Base-by-base conservation (phyloP, 1,140 invertebrate genomes). In the Neodiprion pinetum region DNA sequence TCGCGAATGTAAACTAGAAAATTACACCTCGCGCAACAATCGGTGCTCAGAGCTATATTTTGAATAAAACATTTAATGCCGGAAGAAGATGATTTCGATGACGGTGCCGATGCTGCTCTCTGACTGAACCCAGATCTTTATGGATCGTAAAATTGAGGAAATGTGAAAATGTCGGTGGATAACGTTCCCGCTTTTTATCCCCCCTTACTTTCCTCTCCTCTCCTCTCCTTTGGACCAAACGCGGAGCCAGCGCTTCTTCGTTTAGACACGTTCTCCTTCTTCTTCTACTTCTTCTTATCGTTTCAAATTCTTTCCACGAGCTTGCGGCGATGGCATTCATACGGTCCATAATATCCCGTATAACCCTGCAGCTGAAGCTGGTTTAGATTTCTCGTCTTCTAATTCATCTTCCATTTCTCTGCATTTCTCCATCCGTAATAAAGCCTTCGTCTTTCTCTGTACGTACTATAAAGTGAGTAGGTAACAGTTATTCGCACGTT, bases 121-220 rank as follows among this genome's bases (percentile, higher is more conserved):
- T 61, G 53, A 61, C 53, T 17, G 5, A 61, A 61, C 53, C 53
- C n/a, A 61, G 53, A 61, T 61, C n/a, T 61, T 61, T 61, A 61
- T 61, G 53, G 53, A 61, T 61, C 53, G n/a, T 61, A 61, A 61
- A 61, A 9, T 14, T 61, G 53, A 14, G 53, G 53, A 61, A 61
- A 61, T 61, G 53, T 61, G 53, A 61, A 61, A 61, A 61, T 61
- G 11, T 61, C n/a, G 53, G 4, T 17, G n/a, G 53, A 61, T 61
- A 61, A 61, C 53, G 11, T 4, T 61, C 11, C n/a, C 53, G n/a
- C 9, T 9, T 9, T 17, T 17, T 9, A 3, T 9, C 53, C 11
- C 4, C 53, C 11, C 0, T 61, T 61, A 1, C 28, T 40, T 3
- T 40, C 28, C 28, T 40, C 5, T 40, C 5, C 28, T 40, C 0